phyloP scores from a whole-genome alignment of 2,797 vertebrate species.

The Octomys mimax region DNA sequence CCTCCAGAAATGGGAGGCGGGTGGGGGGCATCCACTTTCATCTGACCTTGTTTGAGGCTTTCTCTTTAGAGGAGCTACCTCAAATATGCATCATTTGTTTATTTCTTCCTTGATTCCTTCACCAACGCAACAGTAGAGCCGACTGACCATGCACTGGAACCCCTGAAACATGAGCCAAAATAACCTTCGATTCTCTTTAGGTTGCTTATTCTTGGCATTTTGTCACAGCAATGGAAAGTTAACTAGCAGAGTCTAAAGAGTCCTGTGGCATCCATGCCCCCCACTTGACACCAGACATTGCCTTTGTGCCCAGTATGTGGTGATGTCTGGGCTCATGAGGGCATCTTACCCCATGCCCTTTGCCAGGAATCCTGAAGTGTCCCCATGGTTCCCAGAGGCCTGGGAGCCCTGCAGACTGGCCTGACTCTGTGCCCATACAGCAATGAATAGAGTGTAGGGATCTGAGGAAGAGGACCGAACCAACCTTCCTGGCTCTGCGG shows the following conservation, averaged over 20 bases:
- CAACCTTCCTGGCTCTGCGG: neutral
- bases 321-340: neutral
- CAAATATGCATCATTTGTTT: neutral
- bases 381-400: neutral
- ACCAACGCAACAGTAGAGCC: neutral
- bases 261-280: neutral
- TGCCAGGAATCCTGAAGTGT: neutral
- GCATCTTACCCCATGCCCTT: neutral
- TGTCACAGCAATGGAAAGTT: neutral
- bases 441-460: neutral
- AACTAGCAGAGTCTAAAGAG: neutral
- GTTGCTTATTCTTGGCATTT: neutral
- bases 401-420: neutral
- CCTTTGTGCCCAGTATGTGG: neutral
- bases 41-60: neutral
- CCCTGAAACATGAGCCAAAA: neutral
- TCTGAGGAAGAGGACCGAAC: neutral
- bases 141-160: neutral
- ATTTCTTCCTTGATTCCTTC: neutral
- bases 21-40: neutral
- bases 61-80: neutral
- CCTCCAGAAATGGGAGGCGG: conserved; percentile 29
- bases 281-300: neutral
- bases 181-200: neutral
- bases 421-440: neutral